Percentiles rank a stretch among this genome's conserved stretches.
These are phyloP conservation scores for Idaea aversata DNA, from an alignment of 2,888 invertebrate genomes.

Conservation along the genomic window DNA sequence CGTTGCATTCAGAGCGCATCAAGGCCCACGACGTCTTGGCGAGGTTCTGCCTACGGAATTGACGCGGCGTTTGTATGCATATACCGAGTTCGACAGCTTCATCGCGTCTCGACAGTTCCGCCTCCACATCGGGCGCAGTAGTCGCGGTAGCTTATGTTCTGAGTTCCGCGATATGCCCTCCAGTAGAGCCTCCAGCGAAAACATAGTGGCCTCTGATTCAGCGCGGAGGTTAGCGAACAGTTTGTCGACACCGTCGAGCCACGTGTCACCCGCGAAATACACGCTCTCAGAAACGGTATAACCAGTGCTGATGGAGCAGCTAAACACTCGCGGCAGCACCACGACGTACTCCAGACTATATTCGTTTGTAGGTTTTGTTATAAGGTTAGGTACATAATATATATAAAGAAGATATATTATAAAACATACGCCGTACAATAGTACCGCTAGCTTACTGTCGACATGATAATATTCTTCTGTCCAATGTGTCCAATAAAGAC, in stretches of 20 bases:
- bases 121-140: slow-evolving; percentile 54
- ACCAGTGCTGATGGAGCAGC: slow-evolving; percentile 93
- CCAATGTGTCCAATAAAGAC: too few relatives aligned
- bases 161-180: slow-evolving; percentile 86
- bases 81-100: background rate
- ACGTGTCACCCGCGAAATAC: slow-evolving; percentile 91
- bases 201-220: slow-evolving; percentile 94
- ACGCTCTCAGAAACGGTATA: slow-evolving; percentile 95
- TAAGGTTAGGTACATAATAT: too few relatives aligned
- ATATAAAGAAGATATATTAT: too few relatives aligned
- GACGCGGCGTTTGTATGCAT: background rate
- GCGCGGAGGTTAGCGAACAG: slow-evolving; percentile 90
- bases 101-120: slow-evolving; percentile 34
- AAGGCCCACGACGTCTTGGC: slow-evolving; percentile 41
- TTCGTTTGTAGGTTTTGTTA: too few relatives aligned
- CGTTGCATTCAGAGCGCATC: slow-evolving; percentile 86
- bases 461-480: too few relatives aligned
- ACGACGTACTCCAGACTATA: too few relatives aligned
- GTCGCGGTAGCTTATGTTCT: slow-evolving; percentile 81
- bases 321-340: slow-evolving; percentile 92
- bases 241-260: slow-evolving; percentile 86
- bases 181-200: slow-evolving; percentile 91
- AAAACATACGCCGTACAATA: too few relatives aligned
- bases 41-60: background rate
- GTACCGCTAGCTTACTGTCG: too few relatives aligned